Conservation (phyloP, 2,113 vertebrate genomes). For the Proteles cristata region DNA sequence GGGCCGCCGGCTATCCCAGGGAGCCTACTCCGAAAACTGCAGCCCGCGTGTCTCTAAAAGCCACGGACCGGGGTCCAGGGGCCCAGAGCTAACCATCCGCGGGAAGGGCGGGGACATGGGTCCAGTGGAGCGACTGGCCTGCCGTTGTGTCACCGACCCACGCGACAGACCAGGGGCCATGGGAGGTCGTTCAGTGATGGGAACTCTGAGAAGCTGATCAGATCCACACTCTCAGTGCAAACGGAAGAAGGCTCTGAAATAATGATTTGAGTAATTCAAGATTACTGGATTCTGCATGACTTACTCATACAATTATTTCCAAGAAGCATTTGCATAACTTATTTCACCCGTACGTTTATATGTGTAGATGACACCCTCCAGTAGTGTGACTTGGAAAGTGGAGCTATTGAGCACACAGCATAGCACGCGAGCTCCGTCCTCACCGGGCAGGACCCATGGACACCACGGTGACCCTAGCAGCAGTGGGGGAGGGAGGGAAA, state of each 20-base stretch:
- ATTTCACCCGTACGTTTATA: not conserved
- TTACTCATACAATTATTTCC: not conserved
- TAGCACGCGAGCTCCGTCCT: no score
- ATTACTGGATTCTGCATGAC: not conserved
- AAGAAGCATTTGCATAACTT: not conserved
- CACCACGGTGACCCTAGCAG: fast-evolving
- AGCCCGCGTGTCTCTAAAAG: not conserved
- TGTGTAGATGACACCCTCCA: not conserved
- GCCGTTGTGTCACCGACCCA: fast-evolving
- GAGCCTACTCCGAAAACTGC: no score
- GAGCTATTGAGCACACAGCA: fast-evolving
- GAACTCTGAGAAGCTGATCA: not conserved
- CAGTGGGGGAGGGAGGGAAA: fast-evolving
- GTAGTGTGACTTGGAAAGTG: no score
- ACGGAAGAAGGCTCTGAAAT: fast-evolving
- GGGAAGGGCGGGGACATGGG: fast-evolving
- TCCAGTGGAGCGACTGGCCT: fast-evolving
- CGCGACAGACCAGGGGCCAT: fast-evolving
- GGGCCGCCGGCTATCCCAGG: fast-evolving
- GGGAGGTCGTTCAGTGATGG: fast-evolving
- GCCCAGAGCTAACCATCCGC: fast-evolving
- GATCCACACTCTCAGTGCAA: fast-evolving
- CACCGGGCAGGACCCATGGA: fast-evolving
- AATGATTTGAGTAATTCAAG: not conserved
- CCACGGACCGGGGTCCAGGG: fast-evolving